Evolutionary conservation across 2,797 vertebrate genomes (phyloP), one percentile per base, ranked within the genome.

Genomic region (Loriculus beryllinus): DNA sequence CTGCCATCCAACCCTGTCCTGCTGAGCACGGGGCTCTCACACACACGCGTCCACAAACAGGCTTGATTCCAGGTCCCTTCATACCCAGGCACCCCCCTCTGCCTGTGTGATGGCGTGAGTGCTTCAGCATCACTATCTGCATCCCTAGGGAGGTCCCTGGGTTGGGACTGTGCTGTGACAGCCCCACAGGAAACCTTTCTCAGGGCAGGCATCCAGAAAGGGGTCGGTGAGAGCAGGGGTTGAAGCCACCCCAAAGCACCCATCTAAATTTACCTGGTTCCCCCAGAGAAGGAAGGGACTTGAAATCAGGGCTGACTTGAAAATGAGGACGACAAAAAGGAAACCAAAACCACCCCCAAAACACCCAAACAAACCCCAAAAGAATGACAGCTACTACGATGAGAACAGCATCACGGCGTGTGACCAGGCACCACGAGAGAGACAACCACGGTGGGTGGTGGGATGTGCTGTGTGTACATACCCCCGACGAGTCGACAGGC

Each of bases 401-500:
- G 95, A 91, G 93, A 63, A 96, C 81, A 91, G 81, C 68, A 96
- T 12, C 82, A 96, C 20, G 25, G 92, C 3, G 86, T 95, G 95
- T 97, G 96, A 98, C 93, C 96, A 95, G 80, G 82, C 95, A 97
- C 92, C 95, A 98, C 48, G 22, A 97, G 85, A 83, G 86, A 96
- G 90, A 94, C 90, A 83, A 94, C 65, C 91, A 97, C 63, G 47
- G 95, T 94, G 84, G 62, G 86, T 4, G 84, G 97, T 63, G 92
- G 93, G 96, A 98, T 98, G 98, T 97, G 88, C 67, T 96, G 97
- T 57, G 56, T 68, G 98, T 99, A 99, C 99, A 96, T 99, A 99
- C 99, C 99, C 98, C 98, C 87, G 97, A 96, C 96, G 98, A 98
- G 97, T 99, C 98, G 98, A 99, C 98, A 98, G 99, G 99, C 98